Conservation (phyloP, 2,888 invertebrate species). For the Noctua fimbriata region DNA sequence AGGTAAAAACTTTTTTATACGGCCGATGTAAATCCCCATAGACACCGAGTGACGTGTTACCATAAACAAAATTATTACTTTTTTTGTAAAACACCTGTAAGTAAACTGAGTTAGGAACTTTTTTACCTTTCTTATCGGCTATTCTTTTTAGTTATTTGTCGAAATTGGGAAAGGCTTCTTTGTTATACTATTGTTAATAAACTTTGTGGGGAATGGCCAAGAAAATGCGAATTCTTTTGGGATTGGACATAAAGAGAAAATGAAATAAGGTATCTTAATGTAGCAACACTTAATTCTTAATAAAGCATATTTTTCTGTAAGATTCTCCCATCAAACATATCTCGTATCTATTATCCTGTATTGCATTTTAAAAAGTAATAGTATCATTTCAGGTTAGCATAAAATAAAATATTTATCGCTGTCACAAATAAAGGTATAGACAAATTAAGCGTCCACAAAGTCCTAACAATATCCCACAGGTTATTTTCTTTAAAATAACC, state of each 20-base stretch:
- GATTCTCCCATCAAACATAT: background rate
- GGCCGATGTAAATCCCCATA: constrained; percentile 46
- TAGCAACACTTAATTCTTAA: background rate
- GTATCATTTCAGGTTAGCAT: background rate
- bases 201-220: background rate
- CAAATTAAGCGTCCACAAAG: too few species aligned
- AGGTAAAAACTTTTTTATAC: constrained; percentile 40
- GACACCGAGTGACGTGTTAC: constrained; percentile 47
- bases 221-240: background rate
- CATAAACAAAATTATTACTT: constrained; percentile 62
- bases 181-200: constrained; percentile 1
- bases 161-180: constrained; percentile 9
- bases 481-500: too few species aligned
- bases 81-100: constrained; percentile 45
- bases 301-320: background rate
- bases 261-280: background rate
- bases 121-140: constrained; percentile 31
- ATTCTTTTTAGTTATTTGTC: constrained; percentile 33
- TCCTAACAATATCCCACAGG: too few species aligned
- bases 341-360: background rate
- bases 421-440: background rate
- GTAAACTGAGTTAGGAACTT: constrained; percentile 57
- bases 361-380: background rate
- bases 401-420: background rate
- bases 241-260: background rate